phyloP scores from a whole-genome alignment of 2,797 vertebrate species.

The Typhlichthys subterraneus region DNA sequence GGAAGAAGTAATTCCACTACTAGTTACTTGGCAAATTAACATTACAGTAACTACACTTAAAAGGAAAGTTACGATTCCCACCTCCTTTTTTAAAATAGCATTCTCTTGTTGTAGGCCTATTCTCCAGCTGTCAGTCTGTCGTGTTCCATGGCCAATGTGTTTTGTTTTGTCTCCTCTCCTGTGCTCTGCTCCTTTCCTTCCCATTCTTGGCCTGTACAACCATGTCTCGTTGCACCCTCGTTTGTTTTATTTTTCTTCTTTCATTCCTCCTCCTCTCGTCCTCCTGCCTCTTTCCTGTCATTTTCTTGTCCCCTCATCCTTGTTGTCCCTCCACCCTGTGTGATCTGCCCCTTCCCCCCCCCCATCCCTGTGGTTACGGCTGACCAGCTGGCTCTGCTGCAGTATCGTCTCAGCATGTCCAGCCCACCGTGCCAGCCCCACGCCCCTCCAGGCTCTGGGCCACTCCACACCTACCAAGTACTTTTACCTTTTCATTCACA shows the following conservation, averaged over 20 bases:
- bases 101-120: conserved; percentile 11
- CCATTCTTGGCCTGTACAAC: conserved; percentile 30
- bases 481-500: conserved; percentile 85
- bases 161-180: conserved; percentile 56
- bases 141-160: conserved; percentile 54
- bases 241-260: conserved; percentile 34
- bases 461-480: conserved; percentile 98
- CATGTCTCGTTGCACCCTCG: conserved; percentile 47
- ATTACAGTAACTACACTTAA: too few species aligned
- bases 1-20: too few species aligned
- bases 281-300: conserved; percentile 22
- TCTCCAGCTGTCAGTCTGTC: conserved; percentile 31
- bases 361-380: conserved; percentile 80
- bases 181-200: conserved; percentile 28
- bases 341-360: conserved; percentile 46
- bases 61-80: conserved; percentile 25
- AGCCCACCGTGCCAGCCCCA: conserved; percentile 89
- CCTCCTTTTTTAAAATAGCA: conserved; percentile 6
- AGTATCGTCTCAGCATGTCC: conserved; percentile 98
- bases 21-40: too few species aligned
- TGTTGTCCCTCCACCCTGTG: conserved; percentile 51
- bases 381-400: conserved; percentile 98
- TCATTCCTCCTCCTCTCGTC: conserved; percentile 34
- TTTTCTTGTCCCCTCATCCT: conserved; percentile 51
- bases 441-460: conserved; percentile 91